Base-by-base conservation (phyloP, 1,140 invertebrate genomes). In the Musca vetustissima region DNA sequence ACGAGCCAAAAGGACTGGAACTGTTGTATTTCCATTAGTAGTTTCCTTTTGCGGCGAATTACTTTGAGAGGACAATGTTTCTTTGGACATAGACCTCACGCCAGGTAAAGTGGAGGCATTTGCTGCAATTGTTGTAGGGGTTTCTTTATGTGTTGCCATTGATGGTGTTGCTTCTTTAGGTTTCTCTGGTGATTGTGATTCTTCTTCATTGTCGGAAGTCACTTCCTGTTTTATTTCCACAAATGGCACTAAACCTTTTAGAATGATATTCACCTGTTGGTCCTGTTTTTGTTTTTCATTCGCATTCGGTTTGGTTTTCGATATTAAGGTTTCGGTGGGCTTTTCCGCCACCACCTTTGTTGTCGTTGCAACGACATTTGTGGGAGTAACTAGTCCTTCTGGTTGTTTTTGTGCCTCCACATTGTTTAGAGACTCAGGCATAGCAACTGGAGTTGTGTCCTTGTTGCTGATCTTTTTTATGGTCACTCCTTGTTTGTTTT, bases 381-480 rank as follows among this genome's bases (percentile, higher is more conserved):
- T 7, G 15, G 0, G 22, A 21, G 19, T 0, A 14, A 9, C 48
- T 66, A n/a, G 15, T 32, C 6, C n/a, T 52, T 48, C 21, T 13
- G 28, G 28, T 19, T 24, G n/a, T 43, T 43, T 53, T 1, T 15
- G 22, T 14, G 47, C 4, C 13, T 28, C 28, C 8, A 8, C 28
- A 1, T 43, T 64, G 64, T n/a, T n/a, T n/a, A n/a, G n/a, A n/a
- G n/a, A n/a, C n/a, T n/a, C n/a, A n/a, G 61, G 3, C 4, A 13
- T 47, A 9, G 24, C 8, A 4, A 28, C 3, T 57, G 25, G 3
- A 21, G 25, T 15, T 57, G 24, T 22, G 22, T 25, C 9, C 66
- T 64, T 28, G 68, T 71, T 9, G 78, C 28, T 67, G 57, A 80
- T 75, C 61, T 80, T 80, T n/a, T 77, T 80, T 28, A 80, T 80